Evolutionary conservation across 2,797 vertebrate genomes (phyloP).

Genomic region (Gymnoscopelus braueri): DNA sequence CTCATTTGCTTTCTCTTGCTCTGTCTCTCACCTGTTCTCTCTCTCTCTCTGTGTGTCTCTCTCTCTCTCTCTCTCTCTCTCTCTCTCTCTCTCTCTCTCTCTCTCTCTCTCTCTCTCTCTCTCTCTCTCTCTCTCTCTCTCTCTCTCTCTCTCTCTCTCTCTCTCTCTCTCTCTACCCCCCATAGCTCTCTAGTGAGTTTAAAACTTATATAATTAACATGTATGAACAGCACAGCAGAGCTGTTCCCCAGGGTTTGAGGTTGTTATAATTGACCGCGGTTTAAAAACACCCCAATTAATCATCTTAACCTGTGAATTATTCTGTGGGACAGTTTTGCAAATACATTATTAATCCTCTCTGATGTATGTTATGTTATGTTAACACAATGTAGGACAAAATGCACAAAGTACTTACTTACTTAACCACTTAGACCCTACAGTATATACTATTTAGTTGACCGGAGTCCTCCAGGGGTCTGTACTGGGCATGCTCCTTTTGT

Average conservation of each 20-base stretch:
- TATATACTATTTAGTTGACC: no score
- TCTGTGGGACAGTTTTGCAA: no score
- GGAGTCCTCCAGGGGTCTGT: no score
- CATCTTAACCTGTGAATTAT: neutral
- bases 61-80: neutral
- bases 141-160: neutral
- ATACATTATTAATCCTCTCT: no score
- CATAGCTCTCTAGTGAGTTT: neutral
- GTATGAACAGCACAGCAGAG: neutral
- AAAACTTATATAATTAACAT: slow-evolving; percentile 2
- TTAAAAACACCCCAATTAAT: slow-evolving; percentile 2
- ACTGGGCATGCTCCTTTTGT: no score
- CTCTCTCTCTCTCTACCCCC: neutral
- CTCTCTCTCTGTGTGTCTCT: neutral
- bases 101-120: slow-evolving; percentile 13
- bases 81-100: slow-evolving; percentile 10
- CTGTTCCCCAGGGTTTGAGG: neutral
- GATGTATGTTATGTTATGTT: no score
- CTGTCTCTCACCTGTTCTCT: slow-evolving; percentile 5
- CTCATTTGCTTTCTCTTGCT: slow-evolving; percentile 1
- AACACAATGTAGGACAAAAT: no score
- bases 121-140: slow-evolving; percentile 2
- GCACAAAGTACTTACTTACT: no score
- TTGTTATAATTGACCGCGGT: slow-evolving; percentile 7
- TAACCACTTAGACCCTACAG: no score